Evolutionary conservation across 2,113 vertebrate species (phyloP), one percentile per base, ranked within the genome.

Genomic region (Muscicapa adusta): DNA sequence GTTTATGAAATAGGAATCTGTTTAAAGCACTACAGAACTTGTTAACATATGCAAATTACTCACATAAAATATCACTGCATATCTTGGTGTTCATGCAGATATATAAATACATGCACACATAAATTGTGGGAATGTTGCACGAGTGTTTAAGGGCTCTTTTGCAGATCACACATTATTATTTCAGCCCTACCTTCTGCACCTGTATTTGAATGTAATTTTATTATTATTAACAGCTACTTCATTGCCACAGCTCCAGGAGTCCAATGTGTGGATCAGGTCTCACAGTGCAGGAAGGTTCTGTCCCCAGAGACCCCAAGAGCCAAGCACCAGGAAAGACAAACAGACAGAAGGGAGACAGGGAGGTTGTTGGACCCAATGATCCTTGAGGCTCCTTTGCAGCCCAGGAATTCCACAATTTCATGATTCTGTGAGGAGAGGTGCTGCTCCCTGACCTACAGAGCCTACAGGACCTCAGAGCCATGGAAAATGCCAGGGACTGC

Each of bases 381-480:
- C 38, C 54, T 2, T 34, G 54, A 31, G 45, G 17, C 8, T 48
- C 31, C 40, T 42, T 48, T 34, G 62, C 62, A 48, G 1, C 6
- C 5, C 34, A 51, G 50, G 50, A 51, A 51, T 51, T 48, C 54
- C 54, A 16, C 7, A 5, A 31, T 40, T 60, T 8, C 48, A 1
- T 5, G 25, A 9, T 54, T 47, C 48, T 54, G 33, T 3, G 47
- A 83, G 8, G 34, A 53, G 36, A 61, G 38, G 51, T 36, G 57
- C 3, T 62, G 61, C 34, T 75, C 43, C 71, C 71, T 57, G 43
- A 50, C 19, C 56, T 24, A 12, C 42, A 26, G 43, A 2, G 28
- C 34, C 36, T 45, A 18, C 15, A 3, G 36, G 4, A 33, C 1
- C 0, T 1, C 40, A 58, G 31, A 18, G 48, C 3, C 56, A 18